Evolutionary conservation across 2,113 vertebrate genomes (phyloP).

Genomic region (Chaenocephalus aceratus): DNA sequence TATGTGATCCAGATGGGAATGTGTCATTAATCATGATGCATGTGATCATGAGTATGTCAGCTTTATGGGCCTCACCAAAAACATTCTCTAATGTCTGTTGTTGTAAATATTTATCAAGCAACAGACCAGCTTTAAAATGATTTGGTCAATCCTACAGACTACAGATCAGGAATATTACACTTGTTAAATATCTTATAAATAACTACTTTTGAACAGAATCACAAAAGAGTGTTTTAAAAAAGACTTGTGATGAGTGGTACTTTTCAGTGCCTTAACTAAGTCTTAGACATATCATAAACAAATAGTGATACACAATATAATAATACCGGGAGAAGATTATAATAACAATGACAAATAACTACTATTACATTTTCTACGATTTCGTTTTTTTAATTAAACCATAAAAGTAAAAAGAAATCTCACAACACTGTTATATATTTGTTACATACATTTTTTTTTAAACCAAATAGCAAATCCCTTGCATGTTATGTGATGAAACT

Average conservation of each 20-base stretch:
- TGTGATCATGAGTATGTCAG: conserved; percentile 21
- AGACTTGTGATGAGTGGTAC: not conserved
- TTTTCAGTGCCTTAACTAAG: not conserved
- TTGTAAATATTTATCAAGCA: conserved; percentile 32
- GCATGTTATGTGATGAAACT: not conserved
- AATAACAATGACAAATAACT: not conserved
- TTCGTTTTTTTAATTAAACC: not conserved
- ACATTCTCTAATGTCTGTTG: conserved; percentile 22
- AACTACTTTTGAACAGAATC: conserved; percentile 3
- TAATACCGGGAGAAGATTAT: not conserved
- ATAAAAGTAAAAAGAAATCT: not conserved
- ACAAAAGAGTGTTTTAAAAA: not conserved
- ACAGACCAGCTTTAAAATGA: not conserved
- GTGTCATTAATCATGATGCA: conserved; percentile 21
- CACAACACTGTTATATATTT: not conserved
- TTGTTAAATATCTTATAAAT: not conserved
- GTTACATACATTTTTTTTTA: too few species aligned
- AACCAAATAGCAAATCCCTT: not conserved
- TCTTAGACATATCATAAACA: conserved; percentile 1
- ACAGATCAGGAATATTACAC: not conserved
- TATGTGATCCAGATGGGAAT: conserved; percentile 20
- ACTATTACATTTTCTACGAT: not conserved
- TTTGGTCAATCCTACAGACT: not conserved
- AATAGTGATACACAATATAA: not conserved
- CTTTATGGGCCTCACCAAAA: conserved; percentile 11